Conservation (phyloP, 2,113 vertebrate species). For the Uria lomvia region DNA sequence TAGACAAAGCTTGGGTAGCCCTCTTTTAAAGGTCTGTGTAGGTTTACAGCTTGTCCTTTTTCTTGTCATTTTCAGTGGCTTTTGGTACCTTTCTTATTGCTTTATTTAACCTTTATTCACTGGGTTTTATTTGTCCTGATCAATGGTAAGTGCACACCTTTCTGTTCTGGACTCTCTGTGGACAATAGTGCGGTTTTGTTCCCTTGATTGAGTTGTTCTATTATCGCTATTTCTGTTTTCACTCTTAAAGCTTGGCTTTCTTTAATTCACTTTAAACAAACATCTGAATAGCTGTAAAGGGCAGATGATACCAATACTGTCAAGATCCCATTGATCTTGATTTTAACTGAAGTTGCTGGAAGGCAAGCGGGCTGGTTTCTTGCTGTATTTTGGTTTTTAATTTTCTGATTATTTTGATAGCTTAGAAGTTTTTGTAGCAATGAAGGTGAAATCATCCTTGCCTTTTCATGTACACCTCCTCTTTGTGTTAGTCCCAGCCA, state of each 20-base stretch:
- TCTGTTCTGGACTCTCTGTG: neutral
- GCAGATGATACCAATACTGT: neutral
- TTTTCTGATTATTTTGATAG: constrained; percentile 32
- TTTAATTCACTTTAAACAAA: constrained; percentile 40
- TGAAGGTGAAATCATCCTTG: constrained; percentile 17
- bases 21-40: neutral
- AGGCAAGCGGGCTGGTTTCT: neutral
- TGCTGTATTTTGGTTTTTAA: neutral
- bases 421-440: neutral
- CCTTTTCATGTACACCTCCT: neutral
- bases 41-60: neutral
- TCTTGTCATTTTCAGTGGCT: neutral
- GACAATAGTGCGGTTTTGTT: neutral
- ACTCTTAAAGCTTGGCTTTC: neutral
- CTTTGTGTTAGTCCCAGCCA: constrained; percentile 23
- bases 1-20: neutral
- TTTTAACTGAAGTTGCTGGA: neutral
- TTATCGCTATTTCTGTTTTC: neutral
- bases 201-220: neutral
- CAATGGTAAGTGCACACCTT: constrained; percentile 6
- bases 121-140: neutral
- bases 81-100: neutral
- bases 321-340: constrained; percentile 18
- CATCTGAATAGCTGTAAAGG: neutral
- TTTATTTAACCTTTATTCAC: constrained; percentile 38